phyloP scores from a whole-genome alignment of 2,797 vertebrate genomes.

The Hippopotamyrus pictus region DNA sequence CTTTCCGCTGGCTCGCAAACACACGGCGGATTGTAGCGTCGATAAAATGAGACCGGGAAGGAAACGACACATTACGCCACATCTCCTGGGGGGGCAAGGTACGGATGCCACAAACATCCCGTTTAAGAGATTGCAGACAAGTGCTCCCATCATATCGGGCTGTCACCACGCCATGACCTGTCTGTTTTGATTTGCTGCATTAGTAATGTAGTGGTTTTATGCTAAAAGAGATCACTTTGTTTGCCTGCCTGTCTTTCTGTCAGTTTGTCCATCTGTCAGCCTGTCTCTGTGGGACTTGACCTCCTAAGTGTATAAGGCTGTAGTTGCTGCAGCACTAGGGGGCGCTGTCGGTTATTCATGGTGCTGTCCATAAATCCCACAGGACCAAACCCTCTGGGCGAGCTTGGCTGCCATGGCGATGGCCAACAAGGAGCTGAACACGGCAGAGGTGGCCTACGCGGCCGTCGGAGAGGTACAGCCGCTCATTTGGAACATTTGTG shows the following conservation, averaged over 20 bases:
- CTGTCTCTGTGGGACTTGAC: not conserved
- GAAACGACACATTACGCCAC: not conserved
- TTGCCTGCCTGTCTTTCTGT: slow-evolving; percentile 5
- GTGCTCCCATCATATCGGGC: not conserved
- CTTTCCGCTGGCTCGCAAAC: slow-evolving; percentile 30
- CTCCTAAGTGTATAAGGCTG: not conserved
- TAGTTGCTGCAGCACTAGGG: not conserved
- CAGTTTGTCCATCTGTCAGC: slow-evolving; percentile 11
- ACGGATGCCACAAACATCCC: slow-evolving; percentile 20
- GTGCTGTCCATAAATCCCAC: slow-evolving; percentile 26
- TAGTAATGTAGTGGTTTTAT: not conserved
- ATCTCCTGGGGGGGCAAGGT: not conserved
- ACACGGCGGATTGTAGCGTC: not conserved
- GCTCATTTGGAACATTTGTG: not conserved
- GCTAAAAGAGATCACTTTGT: not conserved
- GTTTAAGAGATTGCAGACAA: not conserved
- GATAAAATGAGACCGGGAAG: slow-evolving; percentile 1
- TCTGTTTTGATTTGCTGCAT: not conserved
- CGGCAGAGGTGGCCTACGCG: slow-evolving; percentile 87
- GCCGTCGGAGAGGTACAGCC: slow-evolving; percentile 79
- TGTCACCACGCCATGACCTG: not conserved
- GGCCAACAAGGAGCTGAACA: slow-evolving; percentile 76
- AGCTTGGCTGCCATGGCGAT: slow-evolving; percentile 93
- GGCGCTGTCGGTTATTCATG: not conserved
- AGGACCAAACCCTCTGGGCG: slow-evolving; percentile 89